A percentile compares a stretch with the other conserved stretches of the same genome.
These are phyloP conservation scores for Clanis bilineata DNA, from an alignment of 2,888 invertebrate genomes.

Conservation along the genomic window DNA sequence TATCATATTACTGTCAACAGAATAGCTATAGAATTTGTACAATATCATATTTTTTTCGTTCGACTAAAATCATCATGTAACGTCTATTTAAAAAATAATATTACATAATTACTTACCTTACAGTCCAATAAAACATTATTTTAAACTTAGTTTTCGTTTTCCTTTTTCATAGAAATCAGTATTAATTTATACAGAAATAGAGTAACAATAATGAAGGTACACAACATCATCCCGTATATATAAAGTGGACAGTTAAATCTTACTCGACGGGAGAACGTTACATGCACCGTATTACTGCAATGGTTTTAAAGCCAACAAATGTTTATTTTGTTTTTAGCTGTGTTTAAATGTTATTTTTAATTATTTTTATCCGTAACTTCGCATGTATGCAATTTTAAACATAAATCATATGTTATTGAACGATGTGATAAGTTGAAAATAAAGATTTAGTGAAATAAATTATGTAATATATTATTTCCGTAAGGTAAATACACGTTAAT, in stretches of 20 bases:
- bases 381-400: too few relatives aligned
- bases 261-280: conserved; percentile 22
- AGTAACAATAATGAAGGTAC: background rate
- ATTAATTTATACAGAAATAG: background rate
- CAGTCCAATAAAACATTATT: background rate
- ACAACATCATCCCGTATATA: conserved; percentile 21
- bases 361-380: background rate
- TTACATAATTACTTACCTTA: background rate
- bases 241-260: conserved; percentile 29
- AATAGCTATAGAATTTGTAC: too few relatives aligned
- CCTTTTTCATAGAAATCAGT: background rate
- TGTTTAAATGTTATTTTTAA: conserved; percentile 3
- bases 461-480: too few relatives aligned
- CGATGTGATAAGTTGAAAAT: too few relatives aligned
- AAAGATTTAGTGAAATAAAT: too few relatives aligned
- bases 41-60: too few relatives aligned
- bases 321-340: background rate
- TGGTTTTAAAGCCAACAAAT: conserved; percentile 7
- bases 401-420: too few relatives aligned
- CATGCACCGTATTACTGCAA: conserved; percentile 15
- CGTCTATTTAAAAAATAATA: too few relatives aligned
- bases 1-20: too few relatives aligned
- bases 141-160: background rate
- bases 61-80: too few relatives aligned
- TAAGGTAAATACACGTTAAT: too few relatives aligned